A percentile compares a stretch with the other conserved stretches of the same genome.
Conservation (phyloP, 2,888 invertebrate genomes). For the Cosmia pyralina region DNA sequence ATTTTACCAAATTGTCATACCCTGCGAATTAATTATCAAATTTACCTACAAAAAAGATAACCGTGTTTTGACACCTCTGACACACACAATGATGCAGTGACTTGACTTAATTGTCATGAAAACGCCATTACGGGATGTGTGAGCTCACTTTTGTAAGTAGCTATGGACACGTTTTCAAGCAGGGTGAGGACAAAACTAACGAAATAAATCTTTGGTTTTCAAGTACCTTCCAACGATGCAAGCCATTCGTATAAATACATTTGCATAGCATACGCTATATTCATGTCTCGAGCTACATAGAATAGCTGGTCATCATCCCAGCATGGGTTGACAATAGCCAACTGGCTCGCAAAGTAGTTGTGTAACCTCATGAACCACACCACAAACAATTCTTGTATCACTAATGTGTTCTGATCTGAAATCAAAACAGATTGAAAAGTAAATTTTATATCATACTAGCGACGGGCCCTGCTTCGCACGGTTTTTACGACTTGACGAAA, state of each 20-base stretch:
- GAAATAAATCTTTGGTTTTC: not conserved
- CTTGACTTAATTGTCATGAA: not conserved
- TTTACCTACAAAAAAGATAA: not conserved
- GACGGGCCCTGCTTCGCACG: too few relatives aligned
- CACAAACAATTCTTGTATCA: conserved; percentile 18
- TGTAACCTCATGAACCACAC: conserved; percentile 34
- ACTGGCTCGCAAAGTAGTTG: conserved; percentile 24
- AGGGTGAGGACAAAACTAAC: not conserved
- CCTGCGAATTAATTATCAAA: conserved; percentile 40
- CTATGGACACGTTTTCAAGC: not conserved
- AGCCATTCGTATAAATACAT: conserved; percentile 27
- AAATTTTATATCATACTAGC: too few relatives aligned
- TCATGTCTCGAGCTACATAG: conserved; percentile 27
- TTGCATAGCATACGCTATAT: conserved; percentile 25
- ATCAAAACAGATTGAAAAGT: not conserved
- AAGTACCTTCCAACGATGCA: conserved; percentile 16
- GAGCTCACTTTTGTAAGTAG: not conserved
- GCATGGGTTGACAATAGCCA: conserved; percentile 30
- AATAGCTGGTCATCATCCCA: conserved; percentile 37
- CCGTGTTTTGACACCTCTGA: not conserved
- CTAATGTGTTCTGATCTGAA: conserved; percentile 32
- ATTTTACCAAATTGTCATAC: conserved; percentile 44
- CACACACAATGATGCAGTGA: not conserved
- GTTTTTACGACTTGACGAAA: too few relatives aligned
- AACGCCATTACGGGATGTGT: not conserved